Evolutionary conservation across 2,113 vertebrate genomes (phyloP), one percentile per base, ranked within the genome.

Genomic region (Clarias magur): DNA sequence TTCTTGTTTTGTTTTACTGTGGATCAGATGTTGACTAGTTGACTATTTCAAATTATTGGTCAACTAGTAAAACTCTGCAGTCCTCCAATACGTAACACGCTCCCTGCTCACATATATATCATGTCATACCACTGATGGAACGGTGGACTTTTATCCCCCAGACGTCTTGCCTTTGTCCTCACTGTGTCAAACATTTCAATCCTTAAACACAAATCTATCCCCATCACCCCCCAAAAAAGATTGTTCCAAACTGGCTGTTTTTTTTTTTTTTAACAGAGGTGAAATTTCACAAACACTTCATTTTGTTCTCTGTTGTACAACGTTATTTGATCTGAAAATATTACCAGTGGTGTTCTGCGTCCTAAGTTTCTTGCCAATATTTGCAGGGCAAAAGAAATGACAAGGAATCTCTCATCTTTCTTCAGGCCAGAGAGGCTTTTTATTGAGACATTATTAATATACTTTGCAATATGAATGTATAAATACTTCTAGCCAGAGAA

Each of bases 281-380:
- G 27, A 19, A 0, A 19, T 70, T 34, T 70, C 15, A 19, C 62
- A 27, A 82, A 53, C 38, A 54, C 15, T 34, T 68, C 27, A 38
- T 79, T 23, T 63, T 85, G 59, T 42, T 59, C 38, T 54, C 8
- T 38, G 7, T 86, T 57, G 48, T 67, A 80, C 68, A 27, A 80
- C 80, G 62, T n/a, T 62, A 15, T 83, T 80, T 68, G 48, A 68
- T 34, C 54, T n/a, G 4, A 60, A 42, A 65, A n/a, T 60, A 78
- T 85, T 19, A 79, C 54, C 27, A 53, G 23, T 13, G 11, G 56
- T 30, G 56, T 53, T 30, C 11, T 54, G 60, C 42, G 63, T 76
- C 42, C 15, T 85, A 34, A 30, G 56, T 67, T 56, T 79, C 12
- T 62, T 79, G 48, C 60, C 75, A 54, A 38, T 85, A 85, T 85